Evolutionary conservation across 2,113 vertebrate species (phyloP), one percentile per base, ranked within the genome.

Genomic region (Xenotilapia flavipinnis): DNA sequence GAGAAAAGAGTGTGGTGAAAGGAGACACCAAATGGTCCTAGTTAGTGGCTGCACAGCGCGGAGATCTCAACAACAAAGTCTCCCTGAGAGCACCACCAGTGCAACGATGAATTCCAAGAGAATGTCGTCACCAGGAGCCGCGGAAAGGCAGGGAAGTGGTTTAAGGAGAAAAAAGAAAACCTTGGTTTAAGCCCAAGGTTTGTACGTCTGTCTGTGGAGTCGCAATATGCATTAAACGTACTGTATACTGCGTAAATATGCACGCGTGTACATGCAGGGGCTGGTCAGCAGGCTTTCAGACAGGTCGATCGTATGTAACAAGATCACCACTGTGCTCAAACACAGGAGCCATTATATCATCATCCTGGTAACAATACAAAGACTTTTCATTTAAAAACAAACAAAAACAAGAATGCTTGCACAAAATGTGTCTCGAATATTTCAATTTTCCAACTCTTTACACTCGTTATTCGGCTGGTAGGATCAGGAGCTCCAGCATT

Each of bases 41-140:
- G 95, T 96, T 89, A 95, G 92, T 93, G 15, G 51, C 86, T 58
- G 94, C 90, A 94, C 89, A 94, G 94, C 86, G 95, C 60, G 56
- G 92, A 93, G 89, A 90, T 90, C 86, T 93, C 87, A 92, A 87
- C 87, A 90, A 92, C 91, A 23, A 19, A 95, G 94, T 92, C 81
- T 91, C 83, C 84, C 79, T 82, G 75, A 91, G 93, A 92, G 91
- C 93, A 94, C 90, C 95, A 92, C 91, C 95, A 94, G 94, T 89
- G 96, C 94, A 84, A 95, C 90, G 95, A 91, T 87, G 58, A 97
- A 96, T 97, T 97, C 97, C 94, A 97, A 94, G 95, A 95, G 95
- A 90, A 91, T 95, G 95, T 88, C 90, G 95, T 93, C 95, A 96
- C 93, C 89, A 75, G 86, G 91, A 95, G 93, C 94, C 96, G 96